Conservation (phyloP, 2,113 vertebrate species). For the Osmerus mordax region DNA sequence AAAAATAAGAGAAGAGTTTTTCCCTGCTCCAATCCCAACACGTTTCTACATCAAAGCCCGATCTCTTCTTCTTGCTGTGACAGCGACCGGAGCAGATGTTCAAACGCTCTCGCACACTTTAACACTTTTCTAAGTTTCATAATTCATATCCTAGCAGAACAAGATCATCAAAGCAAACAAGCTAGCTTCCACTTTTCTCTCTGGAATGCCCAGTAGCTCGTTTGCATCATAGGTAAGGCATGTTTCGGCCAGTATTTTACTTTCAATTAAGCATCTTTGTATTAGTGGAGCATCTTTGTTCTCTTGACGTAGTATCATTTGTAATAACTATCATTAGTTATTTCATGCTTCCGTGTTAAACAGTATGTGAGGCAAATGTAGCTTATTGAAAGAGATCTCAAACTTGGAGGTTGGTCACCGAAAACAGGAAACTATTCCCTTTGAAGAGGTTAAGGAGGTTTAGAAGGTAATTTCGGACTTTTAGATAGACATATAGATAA, state of each 20-base stretch:
- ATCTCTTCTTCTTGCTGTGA: conserved; percentile 59
- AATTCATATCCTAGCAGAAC: conserved; percentile 48
- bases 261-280: not conserved
- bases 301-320: no score
- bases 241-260: conserved; percentile 1
- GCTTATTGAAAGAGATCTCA: no score
- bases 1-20: not conserved
- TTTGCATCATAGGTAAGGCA: not conserved
- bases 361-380: no score
- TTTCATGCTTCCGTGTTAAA: no score
- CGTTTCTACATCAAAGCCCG: conserved; percentile 64
- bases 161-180: conserved; percentile 68
- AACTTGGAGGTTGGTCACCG: no score
- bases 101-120: conserved; percentile 55
- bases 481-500: no score
- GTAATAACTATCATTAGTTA: no score
- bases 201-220: no score
- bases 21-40: conserved; percentile 39
- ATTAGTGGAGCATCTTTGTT: no score
- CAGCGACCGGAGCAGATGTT: conserved; percentile 42
- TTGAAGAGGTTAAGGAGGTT: no score
- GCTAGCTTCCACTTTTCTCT: conserved; percentile 9
- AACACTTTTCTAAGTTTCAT: conserved; percentile 49
- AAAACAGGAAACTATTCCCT: no score
- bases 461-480: no score